These are phyloP conservation scores for Nasonia oneida DNA, from an alignment of 2,888 invertebrate species.

Conservation along the genomic window DNA sequence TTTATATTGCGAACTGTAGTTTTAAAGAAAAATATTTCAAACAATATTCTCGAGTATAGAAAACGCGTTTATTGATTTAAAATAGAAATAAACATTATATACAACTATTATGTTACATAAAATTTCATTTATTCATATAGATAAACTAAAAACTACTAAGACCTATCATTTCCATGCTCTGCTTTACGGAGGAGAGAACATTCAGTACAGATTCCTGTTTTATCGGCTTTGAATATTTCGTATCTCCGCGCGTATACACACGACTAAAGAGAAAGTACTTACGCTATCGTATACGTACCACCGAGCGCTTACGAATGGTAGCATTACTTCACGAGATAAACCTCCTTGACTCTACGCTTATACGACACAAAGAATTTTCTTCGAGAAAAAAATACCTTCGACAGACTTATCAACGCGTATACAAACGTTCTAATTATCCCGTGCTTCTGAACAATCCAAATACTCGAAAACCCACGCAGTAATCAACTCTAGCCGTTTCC, in stretches of 20 bases:
- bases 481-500: neutral
- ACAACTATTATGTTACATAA: too few species aligned
- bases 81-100: too few species aligned
- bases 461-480: neutral
- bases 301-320: neutral
- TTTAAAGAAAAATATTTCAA: too few species aligned
- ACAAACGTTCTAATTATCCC: too few species aligned
- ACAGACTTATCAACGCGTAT: neutral
- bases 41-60: too few species aligned
- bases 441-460: neutral
- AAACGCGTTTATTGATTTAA: too few species aligned
- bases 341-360: neutral
- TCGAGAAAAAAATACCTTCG: neutral
- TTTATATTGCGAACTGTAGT: too few species aligned
- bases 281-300: neutral
- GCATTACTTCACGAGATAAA: neutral
- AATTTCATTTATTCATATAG: too few species aligned
- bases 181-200: neutral
- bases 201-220: neutral
- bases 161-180: neutral
- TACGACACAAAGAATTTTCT: neutral
- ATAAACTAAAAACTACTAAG: neutral
- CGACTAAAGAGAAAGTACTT: slow-evolving; percentile 5
- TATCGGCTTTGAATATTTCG: neutral
- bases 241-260: neutral